These are phyloP conservation scores for Aquatica leii DNA, from an alignment of 2,888 invertebrate genomes.

Conservation along the genomic window DNA sequence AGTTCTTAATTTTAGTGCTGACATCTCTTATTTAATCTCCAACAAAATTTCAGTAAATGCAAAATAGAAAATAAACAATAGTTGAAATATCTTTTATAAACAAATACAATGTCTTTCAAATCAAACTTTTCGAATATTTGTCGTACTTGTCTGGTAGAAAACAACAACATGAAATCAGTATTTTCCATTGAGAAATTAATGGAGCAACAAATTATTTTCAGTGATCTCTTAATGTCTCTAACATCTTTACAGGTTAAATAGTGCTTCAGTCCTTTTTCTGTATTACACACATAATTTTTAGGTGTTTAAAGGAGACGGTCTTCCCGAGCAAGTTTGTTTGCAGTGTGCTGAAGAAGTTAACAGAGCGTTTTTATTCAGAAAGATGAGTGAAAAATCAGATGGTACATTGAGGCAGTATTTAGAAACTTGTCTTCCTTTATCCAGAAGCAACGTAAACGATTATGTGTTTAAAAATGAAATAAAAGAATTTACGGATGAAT, in stretches of 20 bases:
- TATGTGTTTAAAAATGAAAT: neutral
- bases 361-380: slow-evolving; percentile 49
- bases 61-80: too few relatives aligned
- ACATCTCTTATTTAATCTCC: too few relatives aligned
- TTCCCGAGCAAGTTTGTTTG: slow-evolving; percentile 53
- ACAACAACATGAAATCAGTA: slow-evolving; percentile 39
- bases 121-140: slow-evolving; percentile 38
- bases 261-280: neutral
- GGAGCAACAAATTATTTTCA: slow-evolving; percentile 41
- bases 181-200: slow-evolving; percentile 41
- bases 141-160: slow-evolving; percentile 46
- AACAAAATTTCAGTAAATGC: too few relatives aligned
- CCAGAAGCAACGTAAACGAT: neutral
- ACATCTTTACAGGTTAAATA: slow-evolving; percentile 46
- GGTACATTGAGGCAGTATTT: slow-evolving; percentile 40
- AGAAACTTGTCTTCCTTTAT: slow-evolving; percentile 16
- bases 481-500: neutral
- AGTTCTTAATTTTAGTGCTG: too few relatives aligned
- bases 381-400: slow-evolving; percentile 53
- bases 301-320: slow-evolving; percentile 50
- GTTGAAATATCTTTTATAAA: too few relatives aligned
- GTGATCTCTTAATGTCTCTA: slow-evolving; percentile 47
- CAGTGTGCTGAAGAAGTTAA: slow-evolving; percentile 49
- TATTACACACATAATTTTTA: slow-evolving; percentile 30
- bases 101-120: slow-evolving; percentile 35